These are phyloP conservation scores for Anisognathus igniventris DNA, from an alignment of 2,797 vertebrate genomes.

Conservation along the genomic window DNA sequence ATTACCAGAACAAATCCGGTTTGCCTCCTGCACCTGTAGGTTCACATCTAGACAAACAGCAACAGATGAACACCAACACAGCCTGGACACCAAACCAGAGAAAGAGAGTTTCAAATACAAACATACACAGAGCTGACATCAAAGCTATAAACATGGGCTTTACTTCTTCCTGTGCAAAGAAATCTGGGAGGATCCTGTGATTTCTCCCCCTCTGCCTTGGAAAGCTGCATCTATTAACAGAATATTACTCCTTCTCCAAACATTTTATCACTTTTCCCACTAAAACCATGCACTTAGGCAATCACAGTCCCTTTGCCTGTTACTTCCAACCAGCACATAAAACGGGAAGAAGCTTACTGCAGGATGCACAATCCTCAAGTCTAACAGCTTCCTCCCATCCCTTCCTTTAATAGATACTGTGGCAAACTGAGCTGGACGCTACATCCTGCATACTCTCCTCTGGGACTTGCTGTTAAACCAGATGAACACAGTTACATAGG, in stretches of 20 bases:
- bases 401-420: neutral
- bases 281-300: neutral
- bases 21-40: neutral
- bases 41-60: neutral
- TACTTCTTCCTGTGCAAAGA: neutral
- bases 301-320: neutral
- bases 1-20: neutral
- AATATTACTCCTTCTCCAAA: neutral
- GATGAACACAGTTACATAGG: neutral
- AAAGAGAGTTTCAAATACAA: neutral
- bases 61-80: neutral
- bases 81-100: neutral
- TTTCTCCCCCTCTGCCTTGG: neutral
- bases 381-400: neutral
- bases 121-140: neutral
- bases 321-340: neutral
- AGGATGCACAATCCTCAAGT: neutral
- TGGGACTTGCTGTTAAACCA: neutral
- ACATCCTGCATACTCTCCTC: neutral
- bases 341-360: accelerated
- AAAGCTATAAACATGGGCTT: neutral
- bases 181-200: neutral
- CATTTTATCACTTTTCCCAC: neutral
- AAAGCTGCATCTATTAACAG: neutral
- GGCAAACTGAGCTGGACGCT: neutral